Base-by-base conservation (phyloP, 1,140 invertebrate species). In the Dryas iulia region DNA sequence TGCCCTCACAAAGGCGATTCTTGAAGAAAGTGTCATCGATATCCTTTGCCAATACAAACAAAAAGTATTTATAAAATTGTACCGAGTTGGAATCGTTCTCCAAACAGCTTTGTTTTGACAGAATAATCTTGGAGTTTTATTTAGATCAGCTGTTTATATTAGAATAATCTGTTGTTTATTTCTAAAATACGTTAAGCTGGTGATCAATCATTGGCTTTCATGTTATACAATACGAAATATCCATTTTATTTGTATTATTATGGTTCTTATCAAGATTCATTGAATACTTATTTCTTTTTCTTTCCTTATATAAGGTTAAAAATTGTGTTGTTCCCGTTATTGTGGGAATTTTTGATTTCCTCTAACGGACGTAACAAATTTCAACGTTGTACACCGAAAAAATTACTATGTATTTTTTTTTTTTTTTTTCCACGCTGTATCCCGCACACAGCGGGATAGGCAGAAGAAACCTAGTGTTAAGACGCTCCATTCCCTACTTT, bases 61-160 rank as follows among this genome's bases (percentile, higher is more conserved):
- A 47, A 47, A 21, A 47, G 18, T 47, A 47, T 47, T 47, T 47
- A 47, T 47, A 47, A 47, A 21, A 47, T n/a, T 47, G 39, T 47
- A 47, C 39, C 18, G 14, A 47, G 1, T 2, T 47, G 14, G 39
- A 47, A 21, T 2, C 39, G 14, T 21, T 39, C 14, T 21, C 14
- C 14, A 60, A 33, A 66, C 28, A 24, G 14, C 23, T 12, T 26
- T 67, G 47, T 67, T 66, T 35, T 67, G 65, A 25, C 65, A 59
- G 24, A 66, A 30, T 59, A 66, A 66, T 66, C 64, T 31, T 10
- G 2, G 57, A 30, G 47, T 60, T 60, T 60, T 54, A 67, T 47
- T 47, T 47, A 8, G 18, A 47, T 47, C 39, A 47, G 5, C 2
- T 47, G 18, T 47, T 47, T 47, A 18, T 47, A 10, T 67, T 67